Percentiles rank a stretch among this genome's conserved stretches.
phyloP scores from a whole-genome alignment of 2,113 vertebrate species.

The Limanda limanda region DNA sequence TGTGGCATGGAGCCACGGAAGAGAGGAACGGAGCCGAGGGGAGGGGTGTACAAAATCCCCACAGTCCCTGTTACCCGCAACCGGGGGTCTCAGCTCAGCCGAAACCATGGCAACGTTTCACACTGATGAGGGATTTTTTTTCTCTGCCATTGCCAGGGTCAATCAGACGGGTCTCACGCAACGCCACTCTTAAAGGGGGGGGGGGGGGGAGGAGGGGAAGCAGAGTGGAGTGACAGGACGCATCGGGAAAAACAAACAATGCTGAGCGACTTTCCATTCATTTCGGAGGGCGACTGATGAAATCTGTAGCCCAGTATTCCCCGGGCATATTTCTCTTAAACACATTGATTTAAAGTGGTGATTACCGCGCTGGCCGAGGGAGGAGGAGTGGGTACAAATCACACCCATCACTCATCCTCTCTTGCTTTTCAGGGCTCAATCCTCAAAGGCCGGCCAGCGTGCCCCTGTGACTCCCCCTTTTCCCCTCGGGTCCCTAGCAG shows the following conservation, averaged over 20 bases:
- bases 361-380: conserved; percentile 52
- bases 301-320: conserved; percentile 44
- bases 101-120: conserved; percentile 73
- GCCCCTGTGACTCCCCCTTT: conserved; percentile 19
- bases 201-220: conserved; percentile 3
- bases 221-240: conserved; percentile 42
- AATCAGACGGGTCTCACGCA: conserved; percentile 69
- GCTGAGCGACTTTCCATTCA: conserved; percentile 51
- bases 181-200: conserved; percentile 47
- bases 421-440: conserved; percentile 58
- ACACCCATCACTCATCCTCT: conserved; percentile 74
- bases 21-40: conserved; percentile 33
- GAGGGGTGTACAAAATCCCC: conserved; percentile 29
- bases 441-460: conserved; percentile 52
- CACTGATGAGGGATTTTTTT: conserved; percentile 70
- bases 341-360: conserved; percentile 65
- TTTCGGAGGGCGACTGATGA: conserved; percentile 42
- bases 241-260: conserved; percentile 59
- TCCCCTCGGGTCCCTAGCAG: conserved; percentile 30
- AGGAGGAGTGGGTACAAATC: conserved; percentile 54
- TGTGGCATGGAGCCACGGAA: conserved; percentile 45
- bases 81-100: conserved; percentile 62
- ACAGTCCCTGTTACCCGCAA: conserved; percentile 28
- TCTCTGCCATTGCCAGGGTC: conserved; percentile 54
- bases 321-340: conserved; percentile 63